A percentile compares a stretch with the other conserved stretches of the same genome.
Conservation (phyloP, 2,113 vertebrate species). For the Craseonycteris thonglongyai region DNA sequence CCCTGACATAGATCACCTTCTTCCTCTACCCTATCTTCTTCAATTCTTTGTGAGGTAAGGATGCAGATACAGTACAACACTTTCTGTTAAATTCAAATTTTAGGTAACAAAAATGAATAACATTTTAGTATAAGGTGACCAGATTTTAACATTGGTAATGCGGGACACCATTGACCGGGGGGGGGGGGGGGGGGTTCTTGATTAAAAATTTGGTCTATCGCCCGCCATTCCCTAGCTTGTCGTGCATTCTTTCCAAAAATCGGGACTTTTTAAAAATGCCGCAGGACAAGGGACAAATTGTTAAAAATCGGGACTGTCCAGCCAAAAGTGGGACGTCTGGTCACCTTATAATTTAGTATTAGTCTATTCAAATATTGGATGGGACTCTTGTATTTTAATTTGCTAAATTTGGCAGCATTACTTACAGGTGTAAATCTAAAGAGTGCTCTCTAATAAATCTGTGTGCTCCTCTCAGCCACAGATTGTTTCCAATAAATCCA, state of each 20-base stretch:
- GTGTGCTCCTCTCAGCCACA: neutral
- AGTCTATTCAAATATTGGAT: neutral
- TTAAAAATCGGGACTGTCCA: too few species aligned
- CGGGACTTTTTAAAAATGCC: too few species aligned
- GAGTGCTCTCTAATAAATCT: neutral
- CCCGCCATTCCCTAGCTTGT: too few species aligned
- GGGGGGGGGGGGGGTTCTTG: too few species aligned
- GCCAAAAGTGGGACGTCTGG: too few species aligned
- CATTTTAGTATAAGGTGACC: neutral
- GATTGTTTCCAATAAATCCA: neutral
- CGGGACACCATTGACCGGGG: too few species aligned
- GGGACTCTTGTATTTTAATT: neutral
- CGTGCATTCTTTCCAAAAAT: too few species aligned
- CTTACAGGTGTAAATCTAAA: neutral
- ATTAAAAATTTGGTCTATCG: too few species aligned
- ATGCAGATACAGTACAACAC: neutral
- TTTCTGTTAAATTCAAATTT: neutral
- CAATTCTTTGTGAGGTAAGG: neutral
- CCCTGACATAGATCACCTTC: too few species aligned
- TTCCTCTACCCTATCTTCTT: neutral
- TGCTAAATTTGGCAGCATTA: neutral
- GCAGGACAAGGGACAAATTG: too few species aligned
- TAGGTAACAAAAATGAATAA: neutral
- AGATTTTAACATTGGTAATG: too few species aligned
- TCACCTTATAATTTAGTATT: too few species aligned